phyloP scores from a whole-genome alignment of 1,140 invertebrate genomes.

The Orchesella cincta region DNA sequence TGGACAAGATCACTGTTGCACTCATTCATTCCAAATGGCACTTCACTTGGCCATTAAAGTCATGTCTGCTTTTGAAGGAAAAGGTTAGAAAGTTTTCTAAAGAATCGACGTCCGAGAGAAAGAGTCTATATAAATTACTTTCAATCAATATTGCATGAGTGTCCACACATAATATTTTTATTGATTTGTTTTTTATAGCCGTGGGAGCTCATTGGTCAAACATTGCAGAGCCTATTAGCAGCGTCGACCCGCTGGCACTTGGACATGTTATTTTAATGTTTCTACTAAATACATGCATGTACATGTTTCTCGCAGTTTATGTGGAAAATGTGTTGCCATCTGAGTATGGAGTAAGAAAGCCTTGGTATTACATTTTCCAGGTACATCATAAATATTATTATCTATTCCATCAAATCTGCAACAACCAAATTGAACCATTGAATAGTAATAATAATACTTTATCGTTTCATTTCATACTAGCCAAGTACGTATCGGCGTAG shows the following conservation, averaged over 20 bases:
- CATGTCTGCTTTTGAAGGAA: slow-evolving; percentile 45
- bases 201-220: slow-evolving; percentile 63
- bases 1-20: slow-evolving; percentile 34
- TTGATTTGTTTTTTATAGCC: slow-evolving; percentile 48
- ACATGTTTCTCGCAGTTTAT: background rate
- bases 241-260: slow-evolving; percentile 60
- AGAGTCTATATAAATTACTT: background rate
- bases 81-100: slow-evolving; percentile 36
- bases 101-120: background rate
- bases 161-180: background rate
- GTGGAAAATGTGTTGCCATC: background rate
- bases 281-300: slow-evolving; percentile 53
- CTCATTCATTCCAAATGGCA: slow-evolving; percentile 43
- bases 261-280: slow-evolving; percentile 56
- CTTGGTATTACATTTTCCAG: slow-evolving; percentile 13
- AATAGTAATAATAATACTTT: background rate
- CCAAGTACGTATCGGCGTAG: too few species aligned
- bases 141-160: background rate
- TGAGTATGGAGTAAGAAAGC: background rate
- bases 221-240: slow-evolving; percentile 56
- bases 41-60: slow-evolving; percentile 44
- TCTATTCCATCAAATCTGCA: background rate
- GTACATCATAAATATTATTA: background rate
- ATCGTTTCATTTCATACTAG: background rate
- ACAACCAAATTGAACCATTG: background rate